phyloP scores from a whole-genome alignment of 2,797 vertebrate species.

The Eidolon dupreanum region DNA sequence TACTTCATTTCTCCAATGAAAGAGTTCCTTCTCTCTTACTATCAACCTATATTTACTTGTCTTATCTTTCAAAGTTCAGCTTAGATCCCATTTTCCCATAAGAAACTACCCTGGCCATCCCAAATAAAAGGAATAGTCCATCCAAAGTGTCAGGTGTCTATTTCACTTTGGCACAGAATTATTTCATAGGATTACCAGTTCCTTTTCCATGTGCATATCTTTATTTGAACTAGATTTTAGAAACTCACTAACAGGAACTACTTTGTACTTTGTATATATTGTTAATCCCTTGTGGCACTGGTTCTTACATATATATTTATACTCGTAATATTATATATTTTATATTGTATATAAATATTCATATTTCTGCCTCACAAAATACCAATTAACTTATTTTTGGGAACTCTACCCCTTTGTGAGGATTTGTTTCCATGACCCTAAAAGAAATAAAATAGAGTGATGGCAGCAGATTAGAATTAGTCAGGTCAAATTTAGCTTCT shows the following conservation, averaged over 20 bases:
- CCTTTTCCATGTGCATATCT: neutral
- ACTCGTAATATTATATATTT: neutral
- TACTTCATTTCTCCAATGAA: neutral
- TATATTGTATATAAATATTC: neutral
- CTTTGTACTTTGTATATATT: neutral
- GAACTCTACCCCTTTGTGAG: neutral
- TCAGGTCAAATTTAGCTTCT: conserved; percentile 25
- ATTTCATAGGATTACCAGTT: conserved; percentile 25
- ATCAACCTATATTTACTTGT: neutral
- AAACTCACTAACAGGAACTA: neutral
- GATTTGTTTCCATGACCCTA: neutral
- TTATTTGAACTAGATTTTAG: neutral
- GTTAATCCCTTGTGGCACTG: neutral
- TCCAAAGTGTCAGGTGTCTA: neutral
- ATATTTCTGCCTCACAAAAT: neutral
- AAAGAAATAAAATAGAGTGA: neutral
- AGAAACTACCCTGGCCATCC: neutral
- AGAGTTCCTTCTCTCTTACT: neutral
- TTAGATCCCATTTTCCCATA: neutral
- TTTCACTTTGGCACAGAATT: conserved; percentile 9
- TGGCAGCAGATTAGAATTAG: neutral
- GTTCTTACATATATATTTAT: neutral
- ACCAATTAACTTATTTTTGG: conserved; percentile 11
- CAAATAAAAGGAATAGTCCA: neutral
- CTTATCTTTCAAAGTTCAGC: neutral